Evolutionary conservation across 2,797 vertebrate genomes (phyloP).

Genomic region (Phoebastria nigripes): DNA sequence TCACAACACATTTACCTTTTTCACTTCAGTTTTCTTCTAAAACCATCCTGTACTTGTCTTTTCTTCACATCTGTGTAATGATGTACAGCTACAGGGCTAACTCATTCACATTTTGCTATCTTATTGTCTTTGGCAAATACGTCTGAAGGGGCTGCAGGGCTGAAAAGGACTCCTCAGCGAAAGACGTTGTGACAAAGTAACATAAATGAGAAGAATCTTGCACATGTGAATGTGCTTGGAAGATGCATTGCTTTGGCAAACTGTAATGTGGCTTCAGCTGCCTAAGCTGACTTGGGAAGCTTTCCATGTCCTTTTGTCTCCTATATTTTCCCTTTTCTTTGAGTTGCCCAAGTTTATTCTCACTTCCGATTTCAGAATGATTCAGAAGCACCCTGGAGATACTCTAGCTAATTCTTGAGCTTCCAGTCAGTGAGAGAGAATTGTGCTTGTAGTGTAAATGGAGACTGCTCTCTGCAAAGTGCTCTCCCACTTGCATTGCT

Average conservation of each 20-base stretch:
- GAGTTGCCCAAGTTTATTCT: conserved; percentile 16
- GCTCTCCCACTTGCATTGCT: background rate
- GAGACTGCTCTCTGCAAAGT: background rate
- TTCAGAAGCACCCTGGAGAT: background rate
- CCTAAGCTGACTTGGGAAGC: background rate
- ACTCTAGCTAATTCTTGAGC: background rate
- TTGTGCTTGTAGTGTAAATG: background rate
- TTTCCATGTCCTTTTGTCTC: conserved; percentile 4
- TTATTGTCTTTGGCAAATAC: conserved; percentile 57
- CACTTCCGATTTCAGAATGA: background rate
- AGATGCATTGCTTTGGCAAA: conserved; percentile 41
- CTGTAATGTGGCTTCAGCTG: background rate
- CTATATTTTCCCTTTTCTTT: background rate
- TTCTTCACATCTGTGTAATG: conserved; percentile 56
- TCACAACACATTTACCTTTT: conserved; percentile 64
- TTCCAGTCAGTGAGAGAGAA: background rate
- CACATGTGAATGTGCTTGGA: conserved; percentile 7
- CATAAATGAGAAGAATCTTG: conserved; percentile 35
- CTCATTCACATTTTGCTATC: conserved; percentile 36
- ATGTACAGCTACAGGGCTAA: conserved; percentile 62
- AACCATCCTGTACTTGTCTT: conserved; percentile 45
- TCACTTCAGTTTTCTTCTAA: conserved; percentile 60
- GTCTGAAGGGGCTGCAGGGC: conserved; percentile 52
- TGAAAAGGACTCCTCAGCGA: conserved; percentile 44
- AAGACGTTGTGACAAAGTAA: conserved; percentile 65